Base-by-base conservation (phyloP, 2,888 invertebrate genomes). In the Schizaphis graminum region DNA sequence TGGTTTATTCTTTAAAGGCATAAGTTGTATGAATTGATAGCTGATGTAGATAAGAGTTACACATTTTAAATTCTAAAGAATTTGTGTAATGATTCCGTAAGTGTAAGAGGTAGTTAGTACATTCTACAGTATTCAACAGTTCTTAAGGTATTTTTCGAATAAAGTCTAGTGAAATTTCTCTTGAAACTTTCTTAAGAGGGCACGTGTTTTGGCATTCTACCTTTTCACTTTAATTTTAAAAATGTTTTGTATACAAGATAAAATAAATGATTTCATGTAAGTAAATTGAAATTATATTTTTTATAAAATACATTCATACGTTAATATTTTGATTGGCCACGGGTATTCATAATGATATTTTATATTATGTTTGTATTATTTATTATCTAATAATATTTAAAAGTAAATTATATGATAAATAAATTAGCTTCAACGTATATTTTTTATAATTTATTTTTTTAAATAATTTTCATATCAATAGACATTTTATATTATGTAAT, bases 21-120 rank as follows among this genome's bases (percentile, higher is more conserved):
- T 8, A 21, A 8, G 77, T 77, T 77, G 35, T 21, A 35, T 77
- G 77, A 77, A 77, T 35, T 35, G 35, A 35, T 35, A 35, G 21
- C 8, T 35, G 35, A 35, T 77, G 21, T 77, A 77, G 21, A 77
- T 28, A 35, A 77, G 35, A 77, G 21, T 77, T 77, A 35, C 1
- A 77, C 21, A 13, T 41, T 89, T 28, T 8, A 41, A 67, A 90
- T 47, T 90, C 24, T 67, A 67, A 90, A 90, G 67, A 90, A 90
- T 49, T 47, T 5, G 3, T 8, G 35, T n/a, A 88, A 86, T 47
- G n/a, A 47, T 35, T 77, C 21, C 21, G 77, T 77, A 35, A 77
- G 35, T 35, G 35, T 28, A 26, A 57, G 35, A 35, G 8, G 8
- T 77, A 35, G 77, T 77, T 77, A 24, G 11, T 57, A 61, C 44